Evolutionary conservation across 37 sponge, comb jelly and placozoan species (phyloP), one percentile per base, ranked within the genome.

Genomic region (Geodia barretti): DNA sequence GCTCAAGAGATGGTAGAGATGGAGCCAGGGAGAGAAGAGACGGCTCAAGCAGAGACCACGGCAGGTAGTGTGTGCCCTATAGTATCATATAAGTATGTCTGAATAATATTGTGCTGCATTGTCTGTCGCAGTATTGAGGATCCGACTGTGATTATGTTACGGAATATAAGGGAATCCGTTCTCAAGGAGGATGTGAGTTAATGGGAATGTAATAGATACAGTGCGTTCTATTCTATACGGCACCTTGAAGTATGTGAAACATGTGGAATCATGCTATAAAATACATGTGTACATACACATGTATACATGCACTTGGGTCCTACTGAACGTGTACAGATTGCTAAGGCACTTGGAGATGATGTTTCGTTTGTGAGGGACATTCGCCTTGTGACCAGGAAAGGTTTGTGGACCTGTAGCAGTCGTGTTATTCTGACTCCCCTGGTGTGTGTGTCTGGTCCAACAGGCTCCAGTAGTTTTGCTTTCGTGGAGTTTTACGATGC

Each of bases 141-240:
- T 23, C 64, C 79, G 8, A 58, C 91, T 19, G 72, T 91, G 0
- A 54, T 91, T 32, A 91, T 91, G 91, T 39, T 91, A 29, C 75
- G 91, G 61, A 86, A 91, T 78, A 64, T 91, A 54, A 78, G 42
- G 65, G 60, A 42, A 17, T 59, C 42, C 39, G 83, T 82, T 25
- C 40, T 34, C n/a, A 83, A 86, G 69, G 87, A 86, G n/a, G 83
- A 91, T 81, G 91, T 91, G 40, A 79, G 77, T 84, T n/a, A n/a
- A n/a, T n/a, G n/a, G n/a, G n/a, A 25, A 33, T 68, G 68, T 0
- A 65, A 9, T 17, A 31, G 24, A n/a, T 23, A n/a, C n/a, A n/a
- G n/a, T n/a, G n/a, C n/a, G n/a, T n/a, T n/a, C n/a, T n/a, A n/a
- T n/a, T n/a, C n/a, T n/a, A n/a, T n/a, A n/a, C n/a, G n/a, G n/a